Evolutionary conservation across 2,797 vertebrate species (phyloP).

Genomic region (Peromyscus nudipes): DNA sequence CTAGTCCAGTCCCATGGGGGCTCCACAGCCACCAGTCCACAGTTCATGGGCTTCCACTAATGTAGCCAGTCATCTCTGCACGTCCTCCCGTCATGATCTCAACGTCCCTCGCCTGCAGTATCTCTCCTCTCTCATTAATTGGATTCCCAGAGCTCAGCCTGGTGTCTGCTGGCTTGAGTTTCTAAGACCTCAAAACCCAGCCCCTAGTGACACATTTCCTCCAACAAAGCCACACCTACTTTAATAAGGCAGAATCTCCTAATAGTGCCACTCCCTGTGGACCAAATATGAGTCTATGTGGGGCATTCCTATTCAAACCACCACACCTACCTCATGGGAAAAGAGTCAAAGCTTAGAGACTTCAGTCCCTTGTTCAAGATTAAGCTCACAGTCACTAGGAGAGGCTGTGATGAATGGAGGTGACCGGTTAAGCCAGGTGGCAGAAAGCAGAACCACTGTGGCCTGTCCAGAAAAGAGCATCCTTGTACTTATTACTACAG

Average conservation of each 20-base stretch:
- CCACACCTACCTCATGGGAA: not conserved
- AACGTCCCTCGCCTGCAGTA: too few relatives aligned
- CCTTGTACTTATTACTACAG: not conserved
- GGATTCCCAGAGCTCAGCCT: too few relatives aligned
- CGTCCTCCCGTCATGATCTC: too few relatives aligned
- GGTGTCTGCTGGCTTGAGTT: too few relatives aligned
- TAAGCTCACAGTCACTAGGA: not conserved
- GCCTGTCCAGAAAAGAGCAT: not conserved
- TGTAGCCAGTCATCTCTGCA: too few relatives aligned
- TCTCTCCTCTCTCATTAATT: too few relatives aligned
- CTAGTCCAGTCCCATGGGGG: too few relatives aligned
- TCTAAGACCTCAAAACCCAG: not conserved
- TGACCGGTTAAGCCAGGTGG: too few relatives aligned
- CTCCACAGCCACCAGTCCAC: too few relatives aligned
- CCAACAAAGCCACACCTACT: not conserved
- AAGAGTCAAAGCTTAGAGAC: not conserved
- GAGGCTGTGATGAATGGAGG: fast-evolving
- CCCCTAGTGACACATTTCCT: not conserved
- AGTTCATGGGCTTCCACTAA: too few relatives aligned
- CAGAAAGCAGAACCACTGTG: not conserved
- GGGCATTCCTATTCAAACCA: not conserved
- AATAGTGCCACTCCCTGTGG: not conserved
- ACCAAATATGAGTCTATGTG: too few relatives aligned
- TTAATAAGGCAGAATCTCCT: not conserved
- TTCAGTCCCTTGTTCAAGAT: not conserved